Evolutionary conservation across 2,888 invertebrate genomes (phyloP).

Genomic region (Acanthosepion lycidas): DNA sequence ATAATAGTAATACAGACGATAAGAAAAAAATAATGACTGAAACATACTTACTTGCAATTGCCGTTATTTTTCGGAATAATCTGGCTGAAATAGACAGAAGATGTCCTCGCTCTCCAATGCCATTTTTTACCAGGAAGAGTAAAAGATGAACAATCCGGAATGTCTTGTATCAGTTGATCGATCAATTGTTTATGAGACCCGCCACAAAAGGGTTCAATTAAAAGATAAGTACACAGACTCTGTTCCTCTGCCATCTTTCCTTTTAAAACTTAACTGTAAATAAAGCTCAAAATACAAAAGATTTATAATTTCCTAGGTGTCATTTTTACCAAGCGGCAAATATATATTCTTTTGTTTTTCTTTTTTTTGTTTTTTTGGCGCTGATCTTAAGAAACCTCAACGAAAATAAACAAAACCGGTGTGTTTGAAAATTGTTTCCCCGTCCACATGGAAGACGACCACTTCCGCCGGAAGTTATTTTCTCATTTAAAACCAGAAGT

Average conservation of each 20-base stretch:
- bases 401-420: background rate
- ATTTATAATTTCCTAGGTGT: background rate
- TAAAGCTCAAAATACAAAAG: background rate
- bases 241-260: background rate
- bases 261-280: background rate
- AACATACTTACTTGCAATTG: conserved; percentile 71
- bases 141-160: conserved; percentile 72
- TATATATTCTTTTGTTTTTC: background rate
- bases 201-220: conserved; percentile 84
- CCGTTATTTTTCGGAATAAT: conserved; percentile 77
- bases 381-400: background rate
- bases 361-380: background rate
- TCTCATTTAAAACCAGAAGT: background rate
- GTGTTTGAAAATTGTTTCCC: background rate
- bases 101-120: conserved; percentile 85
- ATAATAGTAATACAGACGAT: background rate
- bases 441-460: background rate
- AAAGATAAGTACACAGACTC: conserved; percentile 70
- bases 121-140: conserved; percentile 83
- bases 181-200: conserved; percentile 84
- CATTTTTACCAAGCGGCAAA: background rate
- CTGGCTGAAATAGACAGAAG: conserved; percentile 80
- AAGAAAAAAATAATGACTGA: background rate
- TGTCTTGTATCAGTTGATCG: conserved; percentile 75
- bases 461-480: background rate